phyloP scores from a whole-genome alignment of 2,888 invertebrate genomes.

The Meganola albula region DNA sequence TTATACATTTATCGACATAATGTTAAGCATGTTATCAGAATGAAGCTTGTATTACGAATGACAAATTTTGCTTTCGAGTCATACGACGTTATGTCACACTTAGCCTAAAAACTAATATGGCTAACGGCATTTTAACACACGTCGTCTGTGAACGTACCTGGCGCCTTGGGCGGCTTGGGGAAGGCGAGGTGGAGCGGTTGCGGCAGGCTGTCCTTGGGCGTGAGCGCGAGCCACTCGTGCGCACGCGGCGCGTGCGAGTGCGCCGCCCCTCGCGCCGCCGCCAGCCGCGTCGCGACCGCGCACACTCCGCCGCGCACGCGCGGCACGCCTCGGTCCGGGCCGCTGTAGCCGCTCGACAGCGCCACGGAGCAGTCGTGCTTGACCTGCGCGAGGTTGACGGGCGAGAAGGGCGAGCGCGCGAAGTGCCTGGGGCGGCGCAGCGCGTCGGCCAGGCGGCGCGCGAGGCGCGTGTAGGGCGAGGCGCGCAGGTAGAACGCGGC shows the following conservation, averaged over 20 bases:
- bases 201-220: conserved; percentile 86
- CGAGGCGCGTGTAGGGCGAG: conserved; percentile 92
- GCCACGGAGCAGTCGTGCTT: conserved; percentile 88
- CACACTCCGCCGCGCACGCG: conserved; percentile 58
- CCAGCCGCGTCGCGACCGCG: conserved; percentile 62
- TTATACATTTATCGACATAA: too few relatives aligned
- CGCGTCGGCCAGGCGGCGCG: conserved; percentile 90
- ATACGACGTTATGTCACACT: too few relatives aligned
- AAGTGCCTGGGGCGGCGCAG: conserved; percentile 90
- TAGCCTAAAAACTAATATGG: too few relatives aligned
- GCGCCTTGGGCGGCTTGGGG: conserved; percentile 94
- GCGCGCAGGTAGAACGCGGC: conserved; percentile 97
- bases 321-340: conserved; percentile 42
- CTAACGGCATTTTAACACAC: too few relatives aligned
- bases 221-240: conserved; percentile 85
- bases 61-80: too few relatives aligned
- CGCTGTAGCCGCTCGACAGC: conserved; percentile 39
- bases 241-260: conserved; percentile 54
- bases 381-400: conserved; percentile 86
- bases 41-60: too few relatives aligned
- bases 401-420: conserved; percentile 90
- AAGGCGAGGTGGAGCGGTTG: conserved; percentile 89
- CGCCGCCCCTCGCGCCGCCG: conserved; percentile 54
- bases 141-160: conserved; percentile 79
- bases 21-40: too few relatives aligned